Conservation (phyloP, 2,888 invertebrate species). For the Galeruca laticollis region DNA sequence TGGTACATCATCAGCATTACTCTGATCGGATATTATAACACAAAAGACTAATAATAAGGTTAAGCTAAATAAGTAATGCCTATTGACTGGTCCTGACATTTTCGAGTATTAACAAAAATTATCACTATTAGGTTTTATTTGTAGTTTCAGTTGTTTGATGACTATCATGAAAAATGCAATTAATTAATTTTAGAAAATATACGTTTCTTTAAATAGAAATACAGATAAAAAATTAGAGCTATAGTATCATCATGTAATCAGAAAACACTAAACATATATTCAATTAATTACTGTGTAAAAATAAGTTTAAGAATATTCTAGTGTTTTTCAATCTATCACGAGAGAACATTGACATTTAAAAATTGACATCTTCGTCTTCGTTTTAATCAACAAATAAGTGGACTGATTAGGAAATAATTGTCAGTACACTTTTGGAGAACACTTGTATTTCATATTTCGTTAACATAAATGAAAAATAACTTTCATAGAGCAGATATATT, state of each 20-base stretch:
- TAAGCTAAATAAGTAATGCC: constrained; percentile 45
- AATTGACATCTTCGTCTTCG: neutral
- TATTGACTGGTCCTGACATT: constrained; percentile 44
- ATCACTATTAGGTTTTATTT: constrained; percentile 12
- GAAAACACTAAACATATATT: neutral
- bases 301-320: neutral
- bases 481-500: too few species aligned
- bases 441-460: too few species aligned
- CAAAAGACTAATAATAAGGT: constrained; percentile 43
- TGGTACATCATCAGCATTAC: constrained; percentile 71
- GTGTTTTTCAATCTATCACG: neutral
- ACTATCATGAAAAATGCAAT: neutral
- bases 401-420: too few species aligned
- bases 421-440: too few species aligned
- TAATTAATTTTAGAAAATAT: neutral
- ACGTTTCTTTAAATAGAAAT: neutral
- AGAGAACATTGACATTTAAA: neutral
- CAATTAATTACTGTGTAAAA: neutral
- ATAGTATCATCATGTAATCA: neutral
- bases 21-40: constrained; percentile 44
- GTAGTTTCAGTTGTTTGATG: neutral
- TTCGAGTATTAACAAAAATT: constrained; percentile 19
- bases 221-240: neutral
- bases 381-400: too few species aligned
- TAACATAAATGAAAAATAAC: too few species aligned